Percentiles rank a stretch among this genome's conserved stretches.
phyloP scores from a whole-genome alignment of 2,888 invertebrate genomes.

The Ophion slaviceki region DNA sequence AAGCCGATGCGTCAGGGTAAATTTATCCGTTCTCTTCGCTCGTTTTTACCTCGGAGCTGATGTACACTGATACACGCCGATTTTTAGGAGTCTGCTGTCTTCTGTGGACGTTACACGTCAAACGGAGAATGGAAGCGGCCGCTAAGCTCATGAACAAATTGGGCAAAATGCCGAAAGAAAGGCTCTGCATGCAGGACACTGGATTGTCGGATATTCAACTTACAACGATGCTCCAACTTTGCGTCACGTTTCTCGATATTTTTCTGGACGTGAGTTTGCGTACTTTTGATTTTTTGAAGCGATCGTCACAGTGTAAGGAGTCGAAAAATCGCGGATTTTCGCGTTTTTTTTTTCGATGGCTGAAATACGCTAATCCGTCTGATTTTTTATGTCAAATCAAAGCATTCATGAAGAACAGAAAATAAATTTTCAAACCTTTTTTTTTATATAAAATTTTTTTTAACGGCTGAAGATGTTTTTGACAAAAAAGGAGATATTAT shows the following conservation, averaged over 20 bases:
- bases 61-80: not conserved
- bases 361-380: too few relatives aligned
- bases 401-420: too few relatives aligned
- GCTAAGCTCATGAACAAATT: slow-evolving; percentile 92
- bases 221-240: slow-evolving; percentile 81
- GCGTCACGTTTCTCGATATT: slow-evolving; percentile 84
- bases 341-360: not conserved
- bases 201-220: slow-evolving; percentile 88
- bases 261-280: slow-evolving; percentile 86
- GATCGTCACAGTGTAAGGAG: too few relatives aligned
- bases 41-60: not conserved
- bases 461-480: too few relatives aligned
- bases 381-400: too few relatives aligned
- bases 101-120: slow-evolving; percentile 95
- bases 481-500: too few relatives aligned
- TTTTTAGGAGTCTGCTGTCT: slow-evolving; percentile 90
- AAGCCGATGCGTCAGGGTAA: slow-evolving; percentile 87
- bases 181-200: slow-evolving; percentile 91
- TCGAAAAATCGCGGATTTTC: too few relatives aligned
- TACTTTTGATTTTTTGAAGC: slow-evolving; percentile 76
- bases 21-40: too few relatives aligned
- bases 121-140: slow-evolving; percentile 90
- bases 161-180: slow-evolving; percentile 93
- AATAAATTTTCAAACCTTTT: too few relatives aligned
- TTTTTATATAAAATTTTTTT: too few relatives aligned